Conservation (phyloP, 64 coral and sea anemone species). For the Platygyra sinensis region DNA sequence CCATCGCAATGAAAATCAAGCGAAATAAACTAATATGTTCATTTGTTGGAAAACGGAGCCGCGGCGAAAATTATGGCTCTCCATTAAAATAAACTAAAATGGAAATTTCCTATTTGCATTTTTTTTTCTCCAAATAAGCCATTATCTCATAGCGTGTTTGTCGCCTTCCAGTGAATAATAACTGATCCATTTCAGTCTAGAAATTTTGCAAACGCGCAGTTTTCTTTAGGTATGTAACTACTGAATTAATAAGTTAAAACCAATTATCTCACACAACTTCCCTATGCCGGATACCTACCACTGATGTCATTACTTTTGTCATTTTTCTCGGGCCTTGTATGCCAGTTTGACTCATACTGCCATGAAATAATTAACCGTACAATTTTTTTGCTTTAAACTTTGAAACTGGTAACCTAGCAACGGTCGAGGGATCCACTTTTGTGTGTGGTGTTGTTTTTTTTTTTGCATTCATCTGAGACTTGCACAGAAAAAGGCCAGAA, state of each 20-base stretch:
- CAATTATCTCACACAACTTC: background rate
- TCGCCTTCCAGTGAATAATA: background rate
- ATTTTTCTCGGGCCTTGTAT: background rate
- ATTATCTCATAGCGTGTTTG: background rate
- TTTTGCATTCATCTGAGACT: background rate
- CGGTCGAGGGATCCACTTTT: background rate
- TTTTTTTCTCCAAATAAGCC: background rate
- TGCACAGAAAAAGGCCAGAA: background rate
- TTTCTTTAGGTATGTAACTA: background rate
- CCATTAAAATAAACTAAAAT: background rate
- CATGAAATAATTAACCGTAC: background rate
- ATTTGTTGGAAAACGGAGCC: too few relatives aligned
- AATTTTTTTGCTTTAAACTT: background rate
- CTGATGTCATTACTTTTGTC: background rate
- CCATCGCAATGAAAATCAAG: background rate
- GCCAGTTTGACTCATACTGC: background rate
- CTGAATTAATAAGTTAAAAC: background rate
- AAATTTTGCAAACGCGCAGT: background rate
- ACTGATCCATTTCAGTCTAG: background rate
- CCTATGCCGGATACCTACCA: background rate
- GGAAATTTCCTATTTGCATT: background rate
- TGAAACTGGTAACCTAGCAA: background rate
- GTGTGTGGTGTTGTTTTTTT: background rate
- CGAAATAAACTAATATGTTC: background rate
- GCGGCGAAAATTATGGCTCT: background rate